Base-by-base conservation (phyloP, 2,797 vertebrate species). In the Hydrocynus forskahlii region DNA sequence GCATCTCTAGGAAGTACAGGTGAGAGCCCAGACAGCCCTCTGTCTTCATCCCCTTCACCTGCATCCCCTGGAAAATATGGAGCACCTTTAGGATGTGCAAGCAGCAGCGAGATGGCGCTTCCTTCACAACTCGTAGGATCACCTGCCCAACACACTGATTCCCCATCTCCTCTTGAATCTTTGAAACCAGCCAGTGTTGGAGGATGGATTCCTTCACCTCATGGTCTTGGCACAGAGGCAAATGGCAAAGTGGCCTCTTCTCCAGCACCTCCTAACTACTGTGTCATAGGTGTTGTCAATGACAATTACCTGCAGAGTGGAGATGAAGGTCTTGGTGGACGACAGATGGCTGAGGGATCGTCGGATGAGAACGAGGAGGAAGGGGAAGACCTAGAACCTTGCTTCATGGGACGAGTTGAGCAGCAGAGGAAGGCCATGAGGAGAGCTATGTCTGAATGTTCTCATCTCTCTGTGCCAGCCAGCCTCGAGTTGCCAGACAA, bases 371-470 rank as follows among this genome's bases (percentile, higher is more conserved):
- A 91, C 0, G 92, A 92, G 45, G 90, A 92, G 21, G 90, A 93
- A 21, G 91, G 88, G 8, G 81, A 83, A 6, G 93, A 91, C 29
- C 54, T 92, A 14, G 80, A 89, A 78, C 93, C 92, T 0, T 94
- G 91, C 77, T 90, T 92, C 62, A 92, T 93, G 89, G 94, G 92
- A 2, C 89, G 95, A 76, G 93, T 92, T 38, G 92, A 96, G 69
- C 95, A 94, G 76, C 97, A 97, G 89, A 95, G 97, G 86, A 97
- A 97, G 88, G 96, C 94, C 0, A 95, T 99, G 94, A 91, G 96
- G 13, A 94, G 97, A n/a, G 97, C 98, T 0, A 96, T 98, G 95
- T 99, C 98, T 0, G 98, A 98, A 82, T 97, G 97, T 86, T 96
- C 96, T 40, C 97, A 97, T 88, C 92, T 98, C 81, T 96, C 95